Evolutionary conservation across 1,140 invertebrate species (phyloP), one percentile per base, ranked within the genome.

Genomic region (Parasteatoda tepidariorum): DNA sequence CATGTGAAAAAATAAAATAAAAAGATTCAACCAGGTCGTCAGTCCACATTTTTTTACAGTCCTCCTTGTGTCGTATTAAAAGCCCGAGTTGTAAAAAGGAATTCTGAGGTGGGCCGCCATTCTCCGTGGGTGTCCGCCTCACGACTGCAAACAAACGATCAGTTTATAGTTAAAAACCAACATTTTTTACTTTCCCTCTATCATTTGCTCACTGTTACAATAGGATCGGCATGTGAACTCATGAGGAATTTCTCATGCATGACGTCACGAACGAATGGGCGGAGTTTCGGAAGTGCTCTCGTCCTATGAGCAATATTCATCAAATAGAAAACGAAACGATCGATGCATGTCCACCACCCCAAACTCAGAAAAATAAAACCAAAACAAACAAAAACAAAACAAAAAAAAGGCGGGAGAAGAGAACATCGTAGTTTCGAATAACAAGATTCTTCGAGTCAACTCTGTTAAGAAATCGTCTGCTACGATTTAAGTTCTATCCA

Each of bases 111-210:
- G 68, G 68, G 41, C 68, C 28, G 15, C 9, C 33, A 31, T 30
- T 31, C 71, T 26, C 71, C 33, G 71, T 74, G 71, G 71, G 71
- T 74, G 71, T 74, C 57, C 71, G 18, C 7, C 26, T 33, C 71
- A 74, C 31, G 71, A 74, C 30, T 33, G 54, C 55, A 59, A 74
- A 74, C 71, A 38, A 74, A 74, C 71, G 71, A 59, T 61, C 55
- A 48, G 55, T 71, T 68, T 41, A 24, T 71, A 31, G 28, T 18
- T 33, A 30, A 71, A 71, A 71, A 59, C 57, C 57, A 59, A 59
- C 57, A 59, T 13, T 59, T 59, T 59, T 26, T 48, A 18, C 24
- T 59, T 26, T 26, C 24, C 24, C 57, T 26, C 57, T 48, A 48
- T 48, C 38, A 48, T 4, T 13, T 48, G 38, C 38, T 48, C 24